A percentile compares a stretch with the other conserved stretches of the same genome.
phyloP scores from a whole-genome alignment of 2,888 invertebrate species.

The Sialis lutaria region DNA sequence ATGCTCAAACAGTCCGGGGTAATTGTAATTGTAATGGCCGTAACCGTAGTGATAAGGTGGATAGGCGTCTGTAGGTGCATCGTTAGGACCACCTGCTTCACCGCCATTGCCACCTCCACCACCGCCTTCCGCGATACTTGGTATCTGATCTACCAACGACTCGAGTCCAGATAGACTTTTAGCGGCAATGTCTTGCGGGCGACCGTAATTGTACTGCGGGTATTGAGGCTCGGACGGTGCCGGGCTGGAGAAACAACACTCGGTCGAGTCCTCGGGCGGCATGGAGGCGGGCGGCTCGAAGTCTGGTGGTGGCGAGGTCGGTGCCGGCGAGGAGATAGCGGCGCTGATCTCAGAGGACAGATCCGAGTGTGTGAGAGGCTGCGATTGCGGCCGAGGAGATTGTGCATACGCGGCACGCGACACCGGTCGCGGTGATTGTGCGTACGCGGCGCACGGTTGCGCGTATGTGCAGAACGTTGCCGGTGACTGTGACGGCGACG shows the following conservation, averaged over 20 bases:
- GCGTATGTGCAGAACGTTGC: conserved; percentile 19
- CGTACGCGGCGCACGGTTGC: conserved; percentile 20
- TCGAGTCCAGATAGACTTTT: conserved; percentile 75
- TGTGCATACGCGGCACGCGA: conserved; percentile 8
- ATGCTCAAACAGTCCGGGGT: conserved; percentile 27
- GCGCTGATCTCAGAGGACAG: conserved; percentile 62
- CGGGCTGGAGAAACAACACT: conserved; percentile 34
- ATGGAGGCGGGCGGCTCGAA: conserved; percentile 53
- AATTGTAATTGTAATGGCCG: conserved; percentile 16
- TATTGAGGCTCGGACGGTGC: conserved; percentile 16
- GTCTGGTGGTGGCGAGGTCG: conserved; percentile 51
- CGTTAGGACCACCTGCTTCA: background rate
- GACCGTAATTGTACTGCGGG: conserved; percentile 10
- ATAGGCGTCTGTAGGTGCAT: background rate
- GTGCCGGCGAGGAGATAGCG: conserved; percentile 51
- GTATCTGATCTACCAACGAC: conserved; percentile 82
- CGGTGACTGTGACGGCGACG: conserved; percentile 30
- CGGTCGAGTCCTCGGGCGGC: conserved; percentile 22
- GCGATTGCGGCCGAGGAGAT: conserved; percentile 27
- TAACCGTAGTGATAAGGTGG: conserved; percentile 13
- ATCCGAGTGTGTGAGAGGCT: conserved; percentile 50
- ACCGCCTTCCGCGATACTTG: conserved; percentile 64
- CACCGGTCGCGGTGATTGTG: conserved; percentile 16
- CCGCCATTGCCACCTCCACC: conserved; percentile 13
- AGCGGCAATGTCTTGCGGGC: conserved; percentile 57